Evolutionary conservation across 2,888 invertebrate genomes (phyloP).

Genomic region (Andrena marginata): DNA sequence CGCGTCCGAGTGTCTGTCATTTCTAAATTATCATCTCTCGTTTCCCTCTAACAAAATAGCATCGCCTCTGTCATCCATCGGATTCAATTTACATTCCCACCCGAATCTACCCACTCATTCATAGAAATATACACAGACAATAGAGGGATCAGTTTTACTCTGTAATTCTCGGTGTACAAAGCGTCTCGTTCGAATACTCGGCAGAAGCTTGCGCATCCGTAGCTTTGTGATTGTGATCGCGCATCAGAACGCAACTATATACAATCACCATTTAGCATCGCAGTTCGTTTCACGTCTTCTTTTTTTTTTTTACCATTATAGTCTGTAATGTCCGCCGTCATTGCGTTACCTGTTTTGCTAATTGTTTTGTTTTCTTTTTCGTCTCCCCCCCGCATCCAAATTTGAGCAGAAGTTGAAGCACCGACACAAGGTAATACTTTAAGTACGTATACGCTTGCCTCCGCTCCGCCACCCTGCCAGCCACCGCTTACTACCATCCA

Average conservation of each 20-base stretch:
- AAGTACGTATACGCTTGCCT: slow-evolving; percentile 64
- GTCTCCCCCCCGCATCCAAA: slow-evolving; percentile 77
- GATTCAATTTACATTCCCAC: neutral
- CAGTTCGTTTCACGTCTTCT: slow-evolving; percentile 53
- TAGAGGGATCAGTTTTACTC: slow-evolving; percentile 3
- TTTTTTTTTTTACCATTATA: slow-evolving; percentile 48
- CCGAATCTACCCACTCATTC: neutral
- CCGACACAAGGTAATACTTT: slow-evolving; percentile 82
- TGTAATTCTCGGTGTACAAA: slow-evolving; percentile 7
- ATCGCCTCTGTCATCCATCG: slow-evolving; percentile 12
- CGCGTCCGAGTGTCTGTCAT: neutral
- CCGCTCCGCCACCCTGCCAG: slow-evolving; percentile 24
- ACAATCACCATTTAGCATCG: neutral
- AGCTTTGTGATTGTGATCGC: slow-evolving; percentile 38
- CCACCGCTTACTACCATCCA: slow-evolving; percentile 18
- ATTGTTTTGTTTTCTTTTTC: slow-evolving; percentile 78
- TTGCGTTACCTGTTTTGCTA: slow-evolving; percentile 67
- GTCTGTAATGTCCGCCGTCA: slow-evolving; percentile 80
- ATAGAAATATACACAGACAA: neutral
- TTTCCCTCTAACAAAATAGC: slow-evolving; percentile 60
- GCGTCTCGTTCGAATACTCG: neutral
- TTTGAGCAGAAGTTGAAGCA: slow-evolving; percentile 82
- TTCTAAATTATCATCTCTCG: neutral
- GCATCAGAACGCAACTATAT: neutral
- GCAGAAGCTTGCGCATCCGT: slow-evolving; percentile 39